Percentiles rank a stretch among this genome's conserved stretches.
Conservation (phyloP, 92 coral and sea anemone species). For the Hydrozoanthus gracilis region DNA sequence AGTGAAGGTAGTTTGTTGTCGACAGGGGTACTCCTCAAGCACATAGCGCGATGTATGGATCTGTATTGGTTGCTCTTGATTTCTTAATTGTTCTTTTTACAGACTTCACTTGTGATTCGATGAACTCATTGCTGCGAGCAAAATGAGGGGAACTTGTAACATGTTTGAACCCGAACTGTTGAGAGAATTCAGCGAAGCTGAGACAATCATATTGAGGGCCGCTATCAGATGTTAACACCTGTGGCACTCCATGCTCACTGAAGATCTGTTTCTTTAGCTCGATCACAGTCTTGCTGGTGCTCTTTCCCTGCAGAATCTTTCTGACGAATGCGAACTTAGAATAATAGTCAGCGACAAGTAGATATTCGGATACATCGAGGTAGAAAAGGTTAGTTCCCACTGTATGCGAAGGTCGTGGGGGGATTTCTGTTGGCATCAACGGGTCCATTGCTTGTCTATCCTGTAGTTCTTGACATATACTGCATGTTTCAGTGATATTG, state of each 20-base stretch:
- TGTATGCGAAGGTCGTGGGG: slow-evolving; percentile 44
- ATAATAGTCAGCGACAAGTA: slow-evolving; percentile 17
- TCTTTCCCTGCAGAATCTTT: slow-evolving; percentile 39
- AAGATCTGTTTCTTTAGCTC: slow-evolving; percentile 59
- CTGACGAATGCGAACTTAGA: slow-evolving; percentile 35
- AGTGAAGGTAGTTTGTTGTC: slow-evolving; percentile 52
- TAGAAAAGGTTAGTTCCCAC: slow-evolving; percentile 43
- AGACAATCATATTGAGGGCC: slow-evolving; percentile 61
- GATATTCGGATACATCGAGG: slow-evolving; percentile 33
- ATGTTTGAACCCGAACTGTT: slow-evolving; percentile 65
- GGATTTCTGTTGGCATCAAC: slow-evolving; percentile 29
- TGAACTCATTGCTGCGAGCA: slow-evolving; percentile 55
- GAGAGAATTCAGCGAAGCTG: slow-evolving; percentile 45
- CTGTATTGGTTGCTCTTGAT: slow-evolving; percentile 37
- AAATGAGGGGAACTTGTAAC: slow-evolving; percentile 65
- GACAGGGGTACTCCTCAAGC: slow-evolving; percentile 29
- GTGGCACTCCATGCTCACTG: slow-evolving; percentile 61
- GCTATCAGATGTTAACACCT: slow-evolving; percentile 54
- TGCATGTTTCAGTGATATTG: no score
- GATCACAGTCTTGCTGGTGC: slow-evolving; percentile 58
- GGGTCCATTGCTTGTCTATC: slow-evolving; percentile 6
- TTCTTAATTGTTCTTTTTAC: slow-evolving; percentile 42
- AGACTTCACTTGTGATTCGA: slow-evolving; percentile 57
- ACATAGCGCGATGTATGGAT: slow-evolving; percentile 29
- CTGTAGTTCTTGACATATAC: not conserved